phyloP scores from a whole-genome alignment of 2,888 invertebrate species.

The Labia minor region DNA sequence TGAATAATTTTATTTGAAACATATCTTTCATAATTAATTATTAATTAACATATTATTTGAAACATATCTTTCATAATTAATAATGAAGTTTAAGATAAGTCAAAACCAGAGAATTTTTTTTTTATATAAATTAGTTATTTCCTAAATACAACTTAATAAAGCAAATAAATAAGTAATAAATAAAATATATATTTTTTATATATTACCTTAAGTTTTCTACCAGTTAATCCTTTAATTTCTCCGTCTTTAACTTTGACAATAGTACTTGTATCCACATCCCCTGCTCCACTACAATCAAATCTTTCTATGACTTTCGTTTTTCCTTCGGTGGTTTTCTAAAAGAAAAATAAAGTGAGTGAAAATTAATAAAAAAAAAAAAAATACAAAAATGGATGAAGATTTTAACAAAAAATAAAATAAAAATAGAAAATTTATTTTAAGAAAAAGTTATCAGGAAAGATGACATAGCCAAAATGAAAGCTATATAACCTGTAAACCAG shows the following conservation, averaged over 20 bases:
- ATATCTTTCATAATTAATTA: no score
- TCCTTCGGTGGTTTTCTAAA: conserved; percentile 75
- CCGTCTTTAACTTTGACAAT: conserved; percentile 60
- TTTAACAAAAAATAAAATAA: neutral
- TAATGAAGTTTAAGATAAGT: no score
- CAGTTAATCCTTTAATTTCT: conserved; percentile 61
- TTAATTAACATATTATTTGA: no score
- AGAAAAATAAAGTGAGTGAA: conserved; percentile 27
- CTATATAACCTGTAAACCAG: conserved; percentile 69
- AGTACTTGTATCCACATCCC: conserved; percentile 87
- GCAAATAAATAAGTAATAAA: no score
- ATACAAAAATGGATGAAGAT: no score
- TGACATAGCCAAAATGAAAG: conserved; percentile 16
- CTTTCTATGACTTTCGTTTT: conserved; percentile 88
- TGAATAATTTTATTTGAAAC: no score
- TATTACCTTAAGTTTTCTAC: conserved; percentile 72
- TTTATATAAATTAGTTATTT: no score
- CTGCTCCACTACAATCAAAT: conserved; percentile 91
- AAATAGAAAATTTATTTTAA: neutral
- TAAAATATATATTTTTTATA: no score
- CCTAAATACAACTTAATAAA: no score
- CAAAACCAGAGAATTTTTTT: no score
- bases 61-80: no score
- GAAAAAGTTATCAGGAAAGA: neutral
- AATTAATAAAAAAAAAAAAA: conserved; percentile 14